phyloP scores from a whole-genome alignment of 2,888 invertebrate genomes.

The Lysandra coridon region DNA sequence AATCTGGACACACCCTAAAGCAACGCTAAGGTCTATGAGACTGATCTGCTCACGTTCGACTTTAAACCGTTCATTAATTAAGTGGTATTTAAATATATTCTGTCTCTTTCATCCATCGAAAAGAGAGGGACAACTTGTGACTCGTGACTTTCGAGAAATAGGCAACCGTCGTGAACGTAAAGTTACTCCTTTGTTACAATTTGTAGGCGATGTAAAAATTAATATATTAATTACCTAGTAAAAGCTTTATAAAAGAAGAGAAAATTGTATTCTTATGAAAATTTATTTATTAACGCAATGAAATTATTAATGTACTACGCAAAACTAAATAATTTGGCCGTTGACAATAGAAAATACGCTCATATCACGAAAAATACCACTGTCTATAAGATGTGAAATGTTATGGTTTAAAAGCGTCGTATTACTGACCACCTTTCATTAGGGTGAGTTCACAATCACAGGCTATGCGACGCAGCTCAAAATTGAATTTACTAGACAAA shows the following conservation, averaged over 20 bases:
- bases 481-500: neutral
- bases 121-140: neutral
- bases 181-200: neutral
- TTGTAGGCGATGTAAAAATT: constrained; percentile 18
- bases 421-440: too few species aligned
- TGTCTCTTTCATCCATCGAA: neutral
- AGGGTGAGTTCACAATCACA: too few species aligned
- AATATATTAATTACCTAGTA: constrained; percentile 14
- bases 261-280: constrained; percentile 7
- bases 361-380: too few species aligned
- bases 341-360: neutral
- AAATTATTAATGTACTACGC: constrained; percentile 5
- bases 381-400: neutral
- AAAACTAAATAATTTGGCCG: neutral
- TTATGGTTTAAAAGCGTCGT: too few species aligned
- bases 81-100: neutral
- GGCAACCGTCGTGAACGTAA: neutral
- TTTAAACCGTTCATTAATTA: neutral
- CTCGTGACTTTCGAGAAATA: neutral
- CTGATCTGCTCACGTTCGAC: neutral
- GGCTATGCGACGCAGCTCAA: neutral
- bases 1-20: neutral
- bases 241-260: neutral
- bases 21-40: neutral
- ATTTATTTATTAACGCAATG: neutral